Conservation (phyloP, 2,797 vertebrate species). For the Ctenochaetus hawaiiensis region DNA sequence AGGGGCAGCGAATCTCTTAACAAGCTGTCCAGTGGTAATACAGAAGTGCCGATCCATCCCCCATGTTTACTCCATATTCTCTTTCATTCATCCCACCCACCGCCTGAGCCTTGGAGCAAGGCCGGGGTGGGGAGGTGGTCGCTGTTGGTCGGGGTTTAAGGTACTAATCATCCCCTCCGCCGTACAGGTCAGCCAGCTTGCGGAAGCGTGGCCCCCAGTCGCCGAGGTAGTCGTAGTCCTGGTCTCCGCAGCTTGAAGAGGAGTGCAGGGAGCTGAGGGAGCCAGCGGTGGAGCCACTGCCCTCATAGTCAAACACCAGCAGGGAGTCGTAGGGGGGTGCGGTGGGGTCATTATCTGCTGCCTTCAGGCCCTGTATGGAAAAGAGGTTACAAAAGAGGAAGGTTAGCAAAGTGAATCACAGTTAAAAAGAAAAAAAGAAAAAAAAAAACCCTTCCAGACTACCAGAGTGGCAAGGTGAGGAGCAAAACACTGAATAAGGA, state of each 20-base stretch:
- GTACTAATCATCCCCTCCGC: constrained; percentile 92
- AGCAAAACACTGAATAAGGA: not conserved
- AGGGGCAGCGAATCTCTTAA: constrained; percentile 86
- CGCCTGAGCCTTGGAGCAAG: constrained; percentile 27
- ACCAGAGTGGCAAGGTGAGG: not conserved
- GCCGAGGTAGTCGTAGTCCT: constrained; percentile 99
- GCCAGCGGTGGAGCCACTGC: constrained; percentile 95
- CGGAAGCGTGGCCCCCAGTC: constrained; percentile 98
- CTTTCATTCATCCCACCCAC: constrained; percentile 15
- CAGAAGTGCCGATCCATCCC: constrained; percentile 79
- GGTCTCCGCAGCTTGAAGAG: constrained; percentile 94
- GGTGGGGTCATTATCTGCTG: constrained; percentile 96
- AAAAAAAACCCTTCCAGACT: not conserved
- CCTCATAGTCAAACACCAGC: constrained; percentile 98
- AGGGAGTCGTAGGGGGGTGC: constrained; percentile 97
- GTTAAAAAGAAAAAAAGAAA: not conserved
- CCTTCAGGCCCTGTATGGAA: constrained; percentile 91
- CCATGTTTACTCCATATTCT: constrained; percentile 23
- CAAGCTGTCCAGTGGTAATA: constrained; percentile 88
- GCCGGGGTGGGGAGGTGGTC: constrained; percentile 11
- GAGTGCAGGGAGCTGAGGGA: constrained; percentile 98
- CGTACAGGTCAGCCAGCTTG: constrained; percentile 98
- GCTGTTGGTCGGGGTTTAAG: not conserved
- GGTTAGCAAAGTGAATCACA: not conserved
- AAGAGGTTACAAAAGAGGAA: constrained; percentile 12